phyloP scores from a whole-genome alignment of 2,113 vertebrate genomes.

The Sciurus niger region DNA sequence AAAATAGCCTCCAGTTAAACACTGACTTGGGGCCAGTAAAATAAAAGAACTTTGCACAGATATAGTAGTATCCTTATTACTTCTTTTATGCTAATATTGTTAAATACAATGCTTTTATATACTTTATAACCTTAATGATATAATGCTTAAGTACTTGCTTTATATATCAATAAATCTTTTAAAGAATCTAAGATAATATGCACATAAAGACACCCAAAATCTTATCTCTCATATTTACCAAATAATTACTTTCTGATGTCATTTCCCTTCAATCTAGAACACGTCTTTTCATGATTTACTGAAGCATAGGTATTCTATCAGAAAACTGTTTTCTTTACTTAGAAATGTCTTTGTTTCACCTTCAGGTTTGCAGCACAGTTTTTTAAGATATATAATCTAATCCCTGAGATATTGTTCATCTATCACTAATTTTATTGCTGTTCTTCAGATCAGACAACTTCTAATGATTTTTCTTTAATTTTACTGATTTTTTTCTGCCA shows the following conservation, averaged over 20 bases:
- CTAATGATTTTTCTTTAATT: neutral
- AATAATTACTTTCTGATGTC: neutral
- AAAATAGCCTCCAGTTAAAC: neutral
- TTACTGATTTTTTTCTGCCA: neutral
- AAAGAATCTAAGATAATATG: neutral
- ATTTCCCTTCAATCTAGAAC: neutral
- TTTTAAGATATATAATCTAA: neutral
- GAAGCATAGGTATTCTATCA: neutral
- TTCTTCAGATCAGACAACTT: neutral
- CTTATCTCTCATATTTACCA: neutral
- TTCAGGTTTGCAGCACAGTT: neutral
- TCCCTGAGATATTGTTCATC: neutral
- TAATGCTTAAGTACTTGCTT: neutral
- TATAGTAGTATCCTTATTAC: neutral
- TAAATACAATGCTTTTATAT: neutral
- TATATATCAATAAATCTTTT: neutral
- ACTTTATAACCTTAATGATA: neutral
- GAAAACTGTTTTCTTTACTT: neutral
- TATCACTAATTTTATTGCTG: neutral
- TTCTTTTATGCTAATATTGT: neutral
- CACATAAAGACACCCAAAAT: neutral
- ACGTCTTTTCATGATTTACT: neutral
- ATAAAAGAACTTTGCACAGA: neutral
- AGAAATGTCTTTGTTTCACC: neutral
- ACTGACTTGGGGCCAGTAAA: neutral